These are phyloP conservation scores for Sebastes wilsoni DNA, from an alignment of 2,797 vertebrate species.

Conservation along the genomic window DNA sequence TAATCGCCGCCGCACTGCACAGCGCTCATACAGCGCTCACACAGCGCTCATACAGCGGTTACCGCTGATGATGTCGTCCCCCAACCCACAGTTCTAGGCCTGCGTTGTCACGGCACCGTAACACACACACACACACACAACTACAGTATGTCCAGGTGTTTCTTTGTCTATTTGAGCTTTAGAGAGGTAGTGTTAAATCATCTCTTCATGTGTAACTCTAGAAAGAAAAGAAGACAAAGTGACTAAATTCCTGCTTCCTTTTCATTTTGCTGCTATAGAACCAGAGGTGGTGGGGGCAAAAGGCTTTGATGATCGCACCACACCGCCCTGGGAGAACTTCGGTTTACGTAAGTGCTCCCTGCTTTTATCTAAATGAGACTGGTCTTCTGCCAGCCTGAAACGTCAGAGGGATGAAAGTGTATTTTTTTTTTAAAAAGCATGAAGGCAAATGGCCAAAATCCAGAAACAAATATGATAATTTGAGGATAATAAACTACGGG, in stretches of 20 bases:
- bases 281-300: conserved; percentile 28
- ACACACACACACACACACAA: too few species aligned
- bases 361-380: conserved; percentile 35
- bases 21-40: too few species aligned
- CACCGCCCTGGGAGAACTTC: conserved; percentile 38
- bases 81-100: too few species aligned
- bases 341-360: conserved; percentile 72
- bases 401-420: not conserved
- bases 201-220: not conserved
- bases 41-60: too few species aligned
- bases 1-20: too few species aligned
- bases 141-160: too few species aligned
- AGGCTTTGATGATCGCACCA: conserved; percentile 49
- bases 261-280: conserved; percentile 52
- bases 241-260: conserved; percentile 5
- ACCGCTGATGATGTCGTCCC: too few species aligned
- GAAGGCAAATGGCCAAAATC: not conserved
- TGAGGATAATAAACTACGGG: not conserved
- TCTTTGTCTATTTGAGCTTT: not conserved
- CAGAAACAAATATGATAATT: not conserved
- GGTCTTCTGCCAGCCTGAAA: conserved; percentile 10
- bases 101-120: too few species aligned
- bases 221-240: not conserved
- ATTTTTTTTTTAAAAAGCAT: not conserved
- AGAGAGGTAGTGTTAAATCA: not conserved